A percentile compares a stretch with the other conserved stretches of the same genome.
Conservation (phyloP, 2,113 vertebrate genomes). For the Forbesichthys papilliferus region DNA sequence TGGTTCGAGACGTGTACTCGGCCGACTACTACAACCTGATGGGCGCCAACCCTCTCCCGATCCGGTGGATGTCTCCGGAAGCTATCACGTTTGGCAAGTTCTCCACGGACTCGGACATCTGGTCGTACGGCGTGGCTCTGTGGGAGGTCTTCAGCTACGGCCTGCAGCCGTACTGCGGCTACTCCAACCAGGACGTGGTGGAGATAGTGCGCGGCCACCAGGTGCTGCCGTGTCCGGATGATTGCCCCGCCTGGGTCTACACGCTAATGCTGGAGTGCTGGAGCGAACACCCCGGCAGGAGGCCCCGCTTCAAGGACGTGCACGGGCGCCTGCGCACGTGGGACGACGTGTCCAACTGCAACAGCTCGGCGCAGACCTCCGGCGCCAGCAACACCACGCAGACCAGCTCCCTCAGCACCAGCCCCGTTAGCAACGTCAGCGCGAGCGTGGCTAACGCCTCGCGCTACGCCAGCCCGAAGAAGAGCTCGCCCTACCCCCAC, state of each 20-base stretch:
- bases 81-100: constrained; percentile 93
- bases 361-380: constrained; percentile 91
- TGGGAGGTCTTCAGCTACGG: constrained; percentile 99
- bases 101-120: constrained; percentile 94
- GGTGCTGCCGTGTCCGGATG: constrained; percentile 89
- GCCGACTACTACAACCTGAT: constrained; percentile 94
- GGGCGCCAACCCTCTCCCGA: constrained; percentile 86
- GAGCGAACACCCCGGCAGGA: constrained; percentile 88
- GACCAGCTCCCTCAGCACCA: constrained; percentile 96
- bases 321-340: constrained; percentile 89
- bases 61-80: constrained; percentile 97
- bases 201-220: constrained; percentile 92
- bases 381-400: constrained; percentile 94
- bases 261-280: constrained; percentile 95
- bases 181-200: constrained; percentile 96
- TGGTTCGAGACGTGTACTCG: constrained; percentile 94
- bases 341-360: constrained; percentile 91
- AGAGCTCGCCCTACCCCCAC: constrained; percentile 86
- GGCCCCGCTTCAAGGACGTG: constrained; percentile 95
- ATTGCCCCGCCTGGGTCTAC: constrained; percentile 94
- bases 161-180: constrained; percentile 95
- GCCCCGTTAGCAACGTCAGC: constrained; percentile 93
- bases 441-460: constrained; percentile 71
- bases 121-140: constrained; percentile 92
- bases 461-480: constrained; percentile 89